phyloP scores from a whole-genome alignment of 2,888 invertebrate genomes.

The Sussaba pulchella region DNA sequence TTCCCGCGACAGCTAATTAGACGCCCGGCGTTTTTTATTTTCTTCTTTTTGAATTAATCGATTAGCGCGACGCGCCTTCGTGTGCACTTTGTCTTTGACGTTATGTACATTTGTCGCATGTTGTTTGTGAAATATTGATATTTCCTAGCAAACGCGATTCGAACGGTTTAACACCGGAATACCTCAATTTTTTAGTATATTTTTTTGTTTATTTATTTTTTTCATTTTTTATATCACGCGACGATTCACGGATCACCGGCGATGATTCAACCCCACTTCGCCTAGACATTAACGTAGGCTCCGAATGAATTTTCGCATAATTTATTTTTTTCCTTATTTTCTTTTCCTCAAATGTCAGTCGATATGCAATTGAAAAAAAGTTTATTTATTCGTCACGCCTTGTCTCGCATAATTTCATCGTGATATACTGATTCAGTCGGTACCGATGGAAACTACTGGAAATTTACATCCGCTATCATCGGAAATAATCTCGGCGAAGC shows the following conservation, averaged over 20 bases:
- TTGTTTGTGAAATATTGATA: constrained; percentile 74
- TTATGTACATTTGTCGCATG: constrained; percentile 77
- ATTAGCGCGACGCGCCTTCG: constrained; percentile 51
- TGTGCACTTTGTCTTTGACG: constrained; percentile 44
- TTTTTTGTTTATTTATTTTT: too few species aligned
- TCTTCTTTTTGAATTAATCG: constrained; percentile 48
- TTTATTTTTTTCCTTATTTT: constrained; percentile 34
- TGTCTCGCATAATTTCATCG: constrained; percentile 17
- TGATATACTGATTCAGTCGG: constrained; percentile 78
- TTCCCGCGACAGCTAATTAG: constrained; percentile 63
- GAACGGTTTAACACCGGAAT: constrained; percentile 48
- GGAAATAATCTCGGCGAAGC: constrained; percentile 44
- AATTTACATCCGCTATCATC: constrained; percentile 36
- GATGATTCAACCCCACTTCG: constrained; percentile 13
- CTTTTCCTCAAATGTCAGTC: constrained; percentile 67
- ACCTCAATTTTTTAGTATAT: constrained; percentile 34
- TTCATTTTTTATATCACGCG: too few species aligned
- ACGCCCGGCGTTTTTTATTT: constrained; percentile 39
- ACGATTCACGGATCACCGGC: constrained; percentile 13
- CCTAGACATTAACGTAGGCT: constrained; percentile 45
- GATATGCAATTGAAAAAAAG: constrained; percentile 75
- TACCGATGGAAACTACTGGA: constrained; percentile 78
- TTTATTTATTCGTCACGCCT: constrained; percentile 65
- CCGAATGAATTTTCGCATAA: constrained; percentile 66
- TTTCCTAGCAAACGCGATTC: constrained; percentile 52